Evolutionary conservation across 1,140 invertebrate species (phyloP).

Genomic region (Rhyacophila brunnea): DNA sequence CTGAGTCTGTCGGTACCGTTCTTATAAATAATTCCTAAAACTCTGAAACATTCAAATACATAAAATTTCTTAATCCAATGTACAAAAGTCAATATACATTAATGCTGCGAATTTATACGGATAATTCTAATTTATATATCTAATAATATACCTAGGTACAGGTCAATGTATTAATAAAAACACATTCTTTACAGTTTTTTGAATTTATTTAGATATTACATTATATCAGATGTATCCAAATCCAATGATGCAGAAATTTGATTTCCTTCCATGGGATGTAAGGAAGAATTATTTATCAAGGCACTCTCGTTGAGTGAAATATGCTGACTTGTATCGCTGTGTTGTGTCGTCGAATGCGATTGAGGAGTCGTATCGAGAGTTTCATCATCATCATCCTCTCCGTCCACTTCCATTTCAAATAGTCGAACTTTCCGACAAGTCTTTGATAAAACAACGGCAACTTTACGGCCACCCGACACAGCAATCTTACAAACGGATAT

Average conservation of each 20-base stretch:
- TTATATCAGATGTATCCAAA: slow-evolving; percentile 23
- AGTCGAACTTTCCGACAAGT: slow-evolving; percentile 77
- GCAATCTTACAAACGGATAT: slow-evolving; percentile 72
- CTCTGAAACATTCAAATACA: too few species aligned
- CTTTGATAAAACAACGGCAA: slow-evolving; percentile 81
- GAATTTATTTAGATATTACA: slow-evolving; percentile 8
- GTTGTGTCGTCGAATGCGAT: slow-evolving; percentile 36
- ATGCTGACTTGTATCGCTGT: slow-evolving; percentile 29
- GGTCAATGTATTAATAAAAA: too few species aligned
- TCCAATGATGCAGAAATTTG: slow-evolving; percentile 17
- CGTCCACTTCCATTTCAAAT: slow-evolving; percentile 90
- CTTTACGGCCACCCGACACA: slow-evolving; percentile 85
- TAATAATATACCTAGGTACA: too few species aligned
- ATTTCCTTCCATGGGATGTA: slow-evolving; percentile 14
- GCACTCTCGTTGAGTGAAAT: slow-evolving; percentile 23
- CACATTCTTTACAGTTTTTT: too few species aligned
- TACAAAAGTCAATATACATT: too few species aligned
- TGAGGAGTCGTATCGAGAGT: slow-evolving; percentile 50
- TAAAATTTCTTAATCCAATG: too few species aligned
- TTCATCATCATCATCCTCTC: slow-evolving; percentile 81
- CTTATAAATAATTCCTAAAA: too few species aligned
- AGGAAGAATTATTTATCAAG: slow-evolving; percentile 1
- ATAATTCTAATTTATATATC: too few species aligned
- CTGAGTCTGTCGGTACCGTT: too few species aligned
- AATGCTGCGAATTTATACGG: too few species aligned